These are phyloP conservation scores for Sebastes goodei DNA, from an alignment of 2,797 vertebrate genomes.

Conservation along the genomic window DNA sequence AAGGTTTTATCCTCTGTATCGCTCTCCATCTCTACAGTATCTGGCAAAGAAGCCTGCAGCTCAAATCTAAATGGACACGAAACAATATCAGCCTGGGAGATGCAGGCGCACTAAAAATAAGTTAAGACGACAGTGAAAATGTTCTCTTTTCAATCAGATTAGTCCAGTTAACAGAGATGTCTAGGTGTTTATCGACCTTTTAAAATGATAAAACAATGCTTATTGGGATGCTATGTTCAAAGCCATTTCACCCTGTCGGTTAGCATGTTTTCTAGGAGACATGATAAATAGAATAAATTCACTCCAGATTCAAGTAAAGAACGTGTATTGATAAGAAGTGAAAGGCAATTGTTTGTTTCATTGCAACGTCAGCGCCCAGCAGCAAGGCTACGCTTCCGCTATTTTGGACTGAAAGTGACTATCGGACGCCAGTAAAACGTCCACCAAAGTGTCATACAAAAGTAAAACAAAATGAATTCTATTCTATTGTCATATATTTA, in stretches of 20 bases:
- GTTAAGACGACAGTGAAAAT: rapidly evolving
- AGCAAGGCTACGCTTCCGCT: no score
- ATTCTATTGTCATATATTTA: no score
- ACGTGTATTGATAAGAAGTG: no score
- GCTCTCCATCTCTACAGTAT: conserved; percentile 35
- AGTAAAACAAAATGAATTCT: no score
- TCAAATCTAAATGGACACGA: conserved; percentile 10
- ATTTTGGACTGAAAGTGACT: no score
- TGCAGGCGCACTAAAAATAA: neutral
- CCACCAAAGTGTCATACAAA: no score
- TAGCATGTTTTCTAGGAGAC: neutral
- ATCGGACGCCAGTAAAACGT: no score
- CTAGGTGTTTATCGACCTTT: neutral
- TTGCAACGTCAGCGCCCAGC: no score
- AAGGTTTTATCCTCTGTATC: conserved; percentile 65
- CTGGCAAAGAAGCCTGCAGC: conserved; percentile 26
- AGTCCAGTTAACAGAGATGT: neutral
- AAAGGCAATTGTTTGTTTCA: no score
- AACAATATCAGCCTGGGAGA: neutral
- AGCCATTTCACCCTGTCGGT: neutral
- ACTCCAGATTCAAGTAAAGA: neutral
- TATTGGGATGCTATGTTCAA: neutral
- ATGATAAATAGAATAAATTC: neutral
- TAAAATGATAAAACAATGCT: neutral
- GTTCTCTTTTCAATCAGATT: neutral